phyloP scores from a whole-genome alignment of 2,888 invertebrate species.

The Hirtodrosophila confusa region DNA sequence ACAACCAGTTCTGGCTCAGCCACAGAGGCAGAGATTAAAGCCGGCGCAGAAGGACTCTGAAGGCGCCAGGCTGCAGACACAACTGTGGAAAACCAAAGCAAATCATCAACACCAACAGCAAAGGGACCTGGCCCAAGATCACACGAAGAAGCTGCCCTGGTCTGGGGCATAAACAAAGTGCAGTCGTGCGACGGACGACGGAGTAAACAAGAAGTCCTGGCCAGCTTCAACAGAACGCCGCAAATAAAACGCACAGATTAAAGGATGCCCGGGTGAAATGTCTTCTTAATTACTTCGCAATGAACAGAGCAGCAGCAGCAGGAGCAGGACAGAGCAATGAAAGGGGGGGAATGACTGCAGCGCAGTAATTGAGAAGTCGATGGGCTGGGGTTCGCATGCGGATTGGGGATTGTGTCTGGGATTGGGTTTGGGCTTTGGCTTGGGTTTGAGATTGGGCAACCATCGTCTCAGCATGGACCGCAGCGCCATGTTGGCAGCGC shows the following conservation, averaged over 20 bases:
- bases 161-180: conserved; percentile 42
- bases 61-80: not conserved
- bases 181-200: conserved; percentile 54
- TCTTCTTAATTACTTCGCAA: conserved; percentile 81
- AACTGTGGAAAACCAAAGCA: conserved; percentile 34
- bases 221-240: conserved; percentile 38
- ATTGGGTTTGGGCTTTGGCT: conserved; percentile 24
- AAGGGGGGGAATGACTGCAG: not conserved
- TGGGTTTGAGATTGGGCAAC: conserved; percentile 31
- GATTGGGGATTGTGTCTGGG: conserved; percentile 31
- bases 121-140: conserved; percentile 22
- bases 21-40: conserved; percentile 48
- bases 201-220: conserved; percentile 47
- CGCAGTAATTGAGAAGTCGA: not conserved
- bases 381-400: conserved; percentile 30
- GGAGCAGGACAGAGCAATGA: conserved; percentile 1
- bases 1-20: conserved; percentile 56
- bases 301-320: conserved; percentile 45
- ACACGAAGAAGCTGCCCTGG: conserved; percentile 20
- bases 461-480: conserved; percentile 48
- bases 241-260: conserved; percentile 80
- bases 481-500: conserved; percentile 49
- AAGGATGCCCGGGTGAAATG: conserved; percentile 80
- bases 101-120: conserved; percentile 43
- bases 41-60: conserved; percentile 13